These are phyloP conservation scores for Lacerta bilineata DNA, from an alignment of 2,797 vertebrate genomes.

Conservation along the genomic window DNA sequence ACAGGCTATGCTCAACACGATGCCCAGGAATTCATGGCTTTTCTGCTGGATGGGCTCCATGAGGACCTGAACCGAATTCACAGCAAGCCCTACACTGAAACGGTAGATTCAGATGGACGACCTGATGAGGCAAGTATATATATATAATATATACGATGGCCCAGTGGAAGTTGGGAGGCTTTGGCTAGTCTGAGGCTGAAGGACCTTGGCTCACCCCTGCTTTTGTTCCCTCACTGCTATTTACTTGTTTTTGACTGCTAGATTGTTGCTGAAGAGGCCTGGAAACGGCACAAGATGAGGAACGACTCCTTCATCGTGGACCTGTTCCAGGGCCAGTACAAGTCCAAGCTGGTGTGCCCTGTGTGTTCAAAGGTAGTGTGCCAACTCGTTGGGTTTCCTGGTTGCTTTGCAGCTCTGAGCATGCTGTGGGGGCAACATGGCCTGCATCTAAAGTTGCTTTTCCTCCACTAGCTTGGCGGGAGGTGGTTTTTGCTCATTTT, in stretches of 20 bases:
- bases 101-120: conserved; percentile 91
- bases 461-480: neutral
- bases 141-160: neutral
- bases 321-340: conserved; percentile 99
- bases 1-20: conserved; percentile 98
- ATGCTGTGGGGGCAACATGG: neutral
- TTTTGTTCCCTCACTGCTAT: conserved; percentile 3
- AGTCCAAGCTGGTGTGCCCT: conserved; percentile 98
- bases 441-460: neutral
- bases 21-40: conserved; percentile 99
- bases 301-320: conserved; percentile 98
- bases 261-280: conserved; percentile 98
- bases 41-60: conserved; percentile 94
- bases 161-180: neutral
- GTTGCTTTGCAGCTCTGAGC: neutral
- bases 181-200: too few relatives aligned
- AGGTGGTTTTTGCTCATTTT: neutral
- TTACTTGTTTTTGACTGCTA: conserved; percentile 59
- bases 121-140: conserved; percentile 86
- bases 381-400: neutral
- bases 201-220: neutral
- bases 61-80: conserved; percentile 99
- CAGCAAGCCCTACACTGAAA: conserved; percentile 97
- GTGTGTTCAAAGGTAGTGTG: conserved; percentile 93
- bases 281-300: conserved; percentile 98